phyloP scores from a whole-genome alignment of 2,888 invertebrate genomes.

The Horisme vitalbata region DNA sequence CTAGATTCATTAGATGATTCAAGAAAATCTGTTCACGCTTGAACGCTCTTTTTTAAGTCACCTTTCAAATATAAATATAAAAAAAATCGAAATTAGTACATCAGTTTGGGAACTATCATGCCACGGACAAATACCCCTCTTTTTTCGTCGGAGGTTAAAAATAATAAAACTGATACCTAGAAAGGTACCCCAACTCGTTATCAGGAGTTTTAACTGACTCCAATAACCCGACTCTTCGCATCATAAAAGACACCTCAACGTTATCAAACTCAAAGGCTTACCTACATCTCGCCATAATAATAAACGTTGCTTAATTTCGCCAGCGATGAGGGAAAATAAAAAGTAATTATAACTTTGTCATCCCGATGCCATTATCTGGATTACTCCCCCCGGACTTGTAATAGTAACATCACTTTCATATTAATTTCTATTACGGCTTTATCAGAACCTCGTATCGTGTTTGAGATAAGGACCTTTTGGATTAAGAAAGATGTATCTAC shows the following conservation, averaged over 20 bases:
- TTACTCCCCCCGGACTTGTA: constrained; percentile 38
- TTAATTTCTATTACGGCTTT: constrained; percentile 41
- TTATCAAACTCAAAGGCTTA: constrained; percentile 25
- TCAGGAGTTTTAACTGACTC: background rate
- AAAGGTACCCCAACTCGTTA: background rate
- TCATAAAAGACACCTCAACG: constrained; percentile 17
- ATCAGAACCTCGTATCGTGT: constrained; percentile 14
- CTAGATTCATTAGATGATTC: too few relatives aligned
- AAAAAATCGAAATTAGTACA: too few relatives aligned
- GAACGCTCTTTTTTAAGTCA: too few relatives aligned
- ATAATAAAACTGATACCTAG: too few relatives aligned
- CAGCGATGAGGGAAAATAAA: constrained; percentile 52
- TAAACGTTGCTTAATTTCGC: constrained; percentile 42
- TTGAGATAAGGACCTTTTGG: constrained; percentile 1
- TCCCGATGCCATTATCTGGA: constrained; percentile 52
- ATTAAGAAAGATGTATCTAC: background rate
- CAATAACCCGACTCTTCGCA: constrained; percentile 9
- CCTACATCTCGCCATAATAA: constrained; percentile 26
- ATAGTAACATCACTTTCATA: constrained; percentile 45
- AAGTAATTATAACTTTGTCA: constrained; percentile 68
- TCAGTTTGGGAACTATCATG: too few relatives aligned
- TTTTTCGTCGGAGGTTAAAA: too few relatives aligned
- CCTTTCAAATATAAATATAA: too few relatives aligned
- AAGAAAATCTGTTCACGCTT: too few relatives aligned
- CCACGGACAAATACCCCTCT: too few relatives aligned